These are phyloP conservation scores for Leucosticte australis DNA, from an alignment of 2,113 vertebrate genomes.

Conservation along the genomic window DNA sequence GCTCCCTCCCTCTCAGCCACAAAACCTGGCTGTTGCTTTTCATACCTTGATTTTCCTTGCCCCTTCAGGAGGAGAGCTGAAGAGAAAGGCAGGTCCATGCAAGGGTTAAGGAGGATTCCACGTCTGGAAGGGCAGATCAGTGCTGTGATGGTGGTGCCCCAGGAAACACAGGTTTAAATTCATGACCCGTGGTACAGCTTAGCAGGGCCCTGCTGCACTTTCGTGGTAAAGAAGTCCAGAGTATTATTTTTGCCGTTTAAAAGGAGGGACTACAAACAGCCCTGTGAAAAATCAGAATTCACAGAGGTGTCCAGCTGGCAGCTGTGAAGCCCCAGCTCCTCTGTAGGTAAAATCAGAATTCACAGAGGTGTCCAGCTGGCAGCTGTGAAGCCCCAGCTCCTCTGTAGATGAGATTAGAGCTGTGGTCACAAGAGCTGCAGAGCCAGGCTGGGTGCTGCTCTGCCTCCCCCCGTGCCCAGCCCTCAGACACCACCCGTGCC, in stretches of 20 bases:
- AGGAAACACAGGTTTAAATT: background rate
- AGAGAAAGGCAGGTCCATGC: background rate
- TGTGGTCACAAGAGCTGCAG: rapidly evolving
- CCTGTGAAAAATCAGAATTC: too few relatives aligned
- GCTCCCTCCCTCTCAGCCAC: background rate
- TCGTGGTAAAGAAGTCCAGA: background rate
- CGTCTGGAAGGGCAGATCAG: background rate
- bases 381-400: too few relatives aligned
- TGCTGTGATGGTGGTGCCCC: background rate
- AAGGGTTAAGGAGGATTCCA: background rate
- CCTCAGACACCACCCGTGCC: rapidly evolving
- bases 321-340: background rate
- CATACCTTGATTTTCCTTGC: background rate
- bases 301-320: rapidly evolving
- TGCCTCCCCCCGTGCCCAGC: rapidly evolving
- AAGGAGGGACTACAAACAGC: background rate
- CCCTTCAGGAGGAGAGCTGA: background rate
- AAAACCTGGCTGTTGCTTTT: background rate
- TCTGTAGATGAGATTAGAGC: rapidly evolving
- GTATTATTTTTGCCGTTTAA: background rate
- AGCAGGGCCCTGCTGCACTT: background rate
- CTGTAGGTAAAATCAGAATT: too few relatives aligned
- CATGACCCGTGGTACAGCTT: background rate
- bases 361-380: too few relatives aligned
- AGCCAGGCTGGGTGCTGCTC: rapidly evolving